Conservation (phyloP, 2,797 vertebrate species). For the Distichodus sexfasciatus region DNA sequence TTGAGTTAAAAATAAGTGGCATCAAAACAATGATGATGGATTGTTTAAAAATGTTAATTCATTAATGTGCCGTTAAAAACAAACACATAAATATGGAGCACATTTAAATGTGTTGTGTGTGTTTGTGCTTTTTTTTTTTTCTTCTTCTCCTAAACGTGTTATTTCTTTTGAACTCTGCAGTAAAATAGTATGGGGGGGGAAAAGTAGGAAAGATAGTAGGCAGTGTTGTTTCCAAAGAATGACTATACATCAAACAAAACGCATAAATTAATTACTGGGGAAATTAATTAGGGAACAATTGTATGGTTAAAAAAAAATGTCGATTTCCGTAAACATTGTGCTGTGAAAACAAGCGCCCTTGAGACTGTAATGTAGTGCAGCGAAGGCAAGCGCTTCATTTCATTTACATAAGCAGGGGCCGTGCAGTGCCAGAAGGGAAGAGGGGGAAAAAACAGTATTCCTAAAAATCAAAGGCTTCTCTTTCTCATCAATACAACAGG, state of each 20-base stretch:
- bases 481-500: background rate
- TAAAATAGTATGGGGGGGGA: conserved; percentile 68
- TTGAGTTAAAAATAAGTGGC: conserved; percentile 78
- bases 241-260: conserved; percentile 72
- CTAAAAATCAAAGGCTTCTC: conserved; percentile 9
- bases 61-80: conserved; percentile 73
- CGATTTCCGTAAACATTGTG: conserved; percentile 67
- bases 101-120: conserved; percentile 74
- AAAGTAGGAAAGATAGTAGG: conserved; percentile 70
- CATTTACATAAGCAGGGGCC: conserved; percentile 46
- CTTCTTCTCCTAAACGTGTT: conserved; percentile 51
- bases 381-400: conserved; percentile 53
- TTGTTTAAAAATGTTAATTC: conserved; percentile 80
- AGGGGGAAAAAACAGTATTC: conserved; percentile 6
- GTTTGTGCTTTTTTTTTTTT: no score
- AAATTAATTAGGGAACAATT: conserved; percentile 78
- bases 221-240: conserved; percentile 72
- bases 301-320: conserved; percentile 78
- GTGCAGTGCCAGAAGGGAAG: background rate
- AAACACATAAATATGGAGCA: conserved; percentile 76
- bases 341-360: conserved; percentile 65
- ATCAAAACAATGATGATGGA: conserved; percentile 70
- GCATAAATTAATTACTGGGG: conserved; percentile 72
- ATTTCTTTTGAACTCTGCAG: conserved; percentile 78
- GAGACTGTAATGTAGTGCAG: conserved; percentile 54